Conservation (phyloP, 2,888 invertebrate genomes). For the Phalangium opilio region DNA sequence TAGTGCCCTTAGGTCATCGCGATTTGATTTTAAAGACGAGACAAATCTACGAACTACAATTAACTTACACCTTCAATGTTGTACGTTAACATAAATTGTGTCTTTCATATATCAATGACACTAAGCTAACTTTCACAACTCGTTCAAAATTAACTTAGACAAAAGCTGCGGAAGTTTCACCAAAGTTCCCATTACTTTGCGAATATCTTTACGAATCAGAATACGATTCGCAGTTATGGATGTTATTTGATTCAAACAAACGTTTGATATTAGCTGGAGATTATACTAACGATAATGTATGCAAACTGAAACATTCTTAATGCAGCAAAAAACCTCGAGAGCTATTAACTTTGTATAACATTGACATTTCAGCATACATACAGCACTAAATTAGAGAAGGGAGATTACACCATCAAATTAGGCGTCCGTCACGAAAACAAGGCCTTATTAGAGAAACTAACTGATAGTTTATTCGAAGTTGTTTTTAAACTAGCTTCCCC, state of each 20-base stretch:
- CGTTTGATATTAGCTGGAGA: conserved; percentile 71
- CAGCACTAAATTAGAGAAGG: conserved; percentile 76
- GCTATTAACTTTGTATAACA: too few species aligned
- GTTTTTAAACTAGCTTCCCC: conserved; percentile 57
- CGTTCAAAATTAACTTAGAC: conserved; percentile 32
- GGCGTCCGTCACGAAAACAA: conserved; percentile 82
- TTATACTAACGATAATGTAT: conserved; percentile 11
- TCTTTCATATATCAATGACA: too few species aligned
- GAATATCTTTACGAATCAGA: conserved; percentile 87
- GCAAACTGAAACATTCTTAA: too few species aligned
- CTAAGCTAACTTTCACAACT: too few species aligned
- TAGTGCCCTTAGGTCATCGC: conserved; percentile 56
- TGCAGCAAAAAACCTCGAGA: too few species aligned
- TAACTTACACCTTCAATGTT: conserved; percentile 72
- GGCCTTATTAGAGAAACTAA: conserved; percentile 65
- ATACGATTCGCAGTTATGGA: conserved; percentile 92
- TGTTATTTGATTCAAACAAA: conserved; percentile 82
- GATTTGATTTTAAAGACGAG: conserved; percentile 74
- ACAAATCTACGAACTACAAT: conserved; percentile 76
- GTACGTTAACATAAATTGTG: too few species aligned
- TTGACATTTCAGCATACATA: not conserved
- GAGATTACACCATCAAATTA: conserved; percentile 73
- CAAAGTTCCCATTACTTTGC: conserved; percentile 62
- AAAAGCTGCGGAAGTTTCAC: conserved; percentile 65
- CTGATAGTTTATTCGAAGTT: conserved; percentile 52